Conservation (phyloP, 2,797 vertebrate genomes). For the Furcifer pardalis region DNA sequence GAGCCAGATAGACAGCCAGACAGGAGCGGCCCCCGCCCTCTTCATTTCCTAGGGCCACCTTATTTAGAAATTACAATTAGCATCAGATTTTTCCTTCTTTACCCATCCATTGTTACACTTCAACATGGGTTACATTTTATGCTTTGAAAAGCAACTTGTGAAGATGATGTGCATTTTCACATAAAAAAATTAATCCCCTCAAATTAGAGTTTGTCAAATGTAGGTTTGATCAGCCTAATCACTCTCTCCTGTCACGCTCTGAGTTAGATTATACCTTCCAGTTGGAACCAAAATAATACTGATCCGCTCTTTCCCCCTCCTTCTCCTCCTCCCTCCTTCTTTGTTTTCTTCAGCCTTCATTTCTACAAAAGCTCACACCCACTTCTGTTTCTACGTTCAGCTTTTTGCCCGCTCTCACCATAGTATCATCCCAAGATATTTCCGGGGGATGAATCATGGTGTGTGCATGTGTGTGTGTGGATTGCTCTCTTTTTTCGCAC, state of each 20-base stretch:
- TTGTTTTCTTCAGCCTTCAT: slow-evolving; percentile 54
- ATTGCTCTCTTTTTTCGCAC: slow-evolving; percentile 35
- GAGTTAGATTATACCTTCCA: slow-evolving; percentile 68
- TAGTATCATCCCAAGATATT: neutral
- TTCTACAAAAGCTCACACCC: slow-evolving; percentile 25
- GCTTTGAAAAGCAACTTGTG: slow-evolving; percentile 67
- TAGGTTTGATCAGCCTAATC: slow-evolving; percentile 58
- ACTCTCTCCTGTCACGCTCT: neutral
- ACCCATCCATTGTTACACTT: slow-evolving; percentile 29
- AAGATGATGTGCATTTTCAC: slow-evolving; percentile 62
- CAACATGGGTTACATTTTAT: slow-evolving; percentile 41
- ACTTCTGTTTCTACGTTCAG: slow-evolving; percentile 9
- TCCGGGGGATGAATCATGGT: slow-evolving; percentile 5
- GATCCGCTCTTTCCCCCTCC: slow-evolving; percentile 65
- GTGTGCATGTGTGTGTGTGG: slow-evolving; percentile 42
- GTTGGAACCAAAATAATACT: slow-evolving; percentile 64
- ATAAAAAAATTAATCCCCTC: slow-evolving; percentile 73
- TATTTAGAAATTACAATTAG: slow-evolving; percentile 28
- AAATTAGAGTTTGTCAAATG: slow-evolving; percentile 70
- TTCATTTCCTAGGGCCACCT: slow-evolving; percentile 8
- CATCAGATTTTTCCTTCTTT: slow-evolving; percentile 10
- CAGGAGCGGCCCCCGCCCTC: neutral
- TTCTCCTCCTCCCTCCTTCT: slow-evolving; percentile 46
- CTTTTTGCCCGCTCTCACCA: slow-evolving; percentile 31
- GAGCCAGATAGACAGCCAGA: neutral